Evolutionary conservation across 2,888 invertebrate species (phyloP), one percentile per base, ranked within the genome.

Genomic region (Rhodophaea formosa): DNA sequence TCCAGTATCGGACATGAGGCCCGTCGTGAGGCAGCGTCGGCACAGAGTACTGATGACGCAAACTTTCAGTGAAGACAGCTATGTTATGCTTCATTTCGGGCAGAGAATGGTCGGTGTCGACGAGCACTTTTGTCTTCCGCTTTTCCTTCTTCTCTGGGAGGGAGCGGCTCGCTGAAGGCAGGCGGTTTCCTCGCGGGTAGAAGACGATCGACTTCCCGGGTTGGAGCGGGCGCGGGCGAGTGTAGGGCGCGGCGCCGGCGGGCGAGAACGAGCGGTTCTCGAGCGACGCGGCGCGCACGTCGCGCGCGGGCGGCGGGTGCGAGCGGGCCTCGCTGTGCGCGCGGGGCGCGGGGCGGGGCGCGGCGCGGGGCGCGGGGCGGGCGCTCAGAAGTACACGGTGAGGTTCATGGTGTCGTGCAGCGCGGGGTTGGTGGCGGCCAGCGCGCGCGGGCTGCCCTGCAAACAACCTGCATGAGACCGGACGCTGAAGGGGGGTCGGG

Each of bases 381-480:
- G 47, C 49, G 69, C 63, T 84, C 83, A 94, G 84, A 95, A 94
- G 86, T 94, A 95, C n/a, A 95, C 94, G 60, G 95, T 94, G 73
- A 94, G 92, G 83, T 94, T 94, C 80, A 93, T 93, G 79, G 94
- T 93, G 65, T 94, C 94, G 58, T 86, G 85, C 51, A 84, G 71
- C 43, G 85, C 71, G 14, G 80, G 74, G 80, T 86, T 86, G 70
- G 82, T 82, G 17, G 88, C 87, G 66, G 87, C 89, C 63, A 74
- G 75, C 62, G 81, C 68, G 66, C 71, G 78, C 67, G 72, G 76
- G 74, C 80, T 79, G 72, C 77, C 83, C 87, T 88, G 81, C 74
- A 79, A 72, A 68, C 49, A 52, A 67, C 59, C 60, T 65, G 65
- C 66, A 67, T 64, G 61, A 59, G 52, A 47, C 45, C 47, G 57